phyloP scores from a whole-genome alignment of 1,140 invertebrate genomes.

The Trichonephila inaurata region DNA sequence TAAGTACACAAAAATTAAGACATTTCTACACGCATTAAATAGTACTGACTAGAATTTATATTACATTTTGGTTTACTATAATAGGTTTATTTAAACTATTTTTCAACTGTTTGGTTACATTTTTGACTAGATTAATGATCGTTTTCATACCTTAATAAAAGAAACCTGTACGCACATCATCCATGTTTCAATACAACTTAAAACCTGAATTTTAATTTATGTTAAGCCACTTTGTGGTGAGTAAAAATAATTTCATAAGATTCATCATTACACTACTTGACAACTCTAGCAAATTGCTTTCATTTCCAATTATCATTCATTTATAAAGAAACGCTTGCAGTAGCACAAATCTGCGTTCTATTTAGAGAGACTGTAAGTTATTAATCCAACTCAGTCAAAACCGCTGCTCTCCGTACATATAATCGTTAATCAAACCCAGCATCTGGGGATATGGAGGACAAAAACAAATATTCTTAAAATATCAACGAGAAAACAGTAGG shows the following conservation, averaged over 20 bases:
- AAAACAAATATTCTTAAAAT: constrained; percentile 39
- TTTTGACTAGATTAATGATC: no score
- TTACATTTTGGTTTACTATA: no score
- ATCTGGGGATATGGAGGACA: background rate
- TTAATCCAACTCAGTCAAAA: background rate
- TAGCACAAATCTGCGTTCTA: background rate
- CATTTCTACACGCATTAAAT: no score
- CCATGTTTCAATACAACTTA: no score
- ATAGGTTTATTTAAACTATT: no score
- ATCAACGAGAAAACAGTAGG: background rate
- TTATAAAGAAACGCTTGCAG: background rate
- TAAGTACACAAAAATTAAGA: no score
- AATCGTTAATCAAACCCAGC: constrained; percentile 5
- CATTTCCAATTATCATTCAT: background rate
- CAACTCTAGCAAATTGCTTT: background rate
- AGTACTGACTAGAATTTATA: no score
- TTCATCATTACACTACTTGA: background rate
- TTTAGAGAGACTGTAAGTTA: background rate
- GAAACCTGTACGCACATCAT: no score
- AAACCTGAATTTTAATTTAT: background rate
- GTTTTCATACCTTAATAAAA: no score
- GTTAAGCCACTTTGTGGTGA: background rate
- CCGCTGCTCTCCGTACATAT: background rate
- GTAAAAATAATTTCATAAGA: background rate
- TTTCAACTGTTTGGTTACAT: no score